Evolutionary conservation across 2,113 vertebrate genomes (phyloP), one percentile per base, ranked within the genome.

Genomic region (Aegotheles bennettii): DNA sequence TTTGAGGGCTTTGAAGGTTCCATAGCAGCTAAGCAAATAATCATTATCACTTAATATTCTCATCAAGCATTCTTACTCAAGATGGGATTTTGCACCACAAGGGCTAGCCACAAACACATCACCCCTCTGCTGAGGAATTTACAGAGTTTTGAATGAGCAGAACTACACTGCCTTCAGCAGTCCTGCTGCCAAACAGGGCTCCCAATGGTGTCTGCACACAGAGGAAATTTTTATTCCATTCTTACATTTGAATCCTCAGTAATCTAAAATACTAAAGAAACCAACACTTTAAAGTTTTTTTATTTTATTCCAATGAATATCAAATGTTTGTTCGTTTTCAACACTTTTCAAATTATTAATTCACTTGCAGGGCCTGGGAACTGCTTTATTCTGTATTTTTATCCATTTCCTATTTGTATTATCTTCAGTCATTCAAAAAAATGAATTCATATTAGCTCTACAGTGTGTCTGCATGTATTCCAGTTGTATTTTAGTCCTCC

Each of bases 401-500:
- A 88, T 92, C 86, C 80, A 77, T 89, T 78, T 76, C 73, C 80
- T 87, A 40, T 65, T 84, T 89, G 17, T 47, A 4, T 63, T 64
- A 13, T 75, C 59, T 57, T 36, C 71, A 33, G 48, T 21, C 61
- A 61, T 84, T 93, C 42, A 78, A 13, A 81, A 93, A 93, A 74
- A 20, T 60, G 47, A 86, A 36, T 48, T 36, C 38, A 14, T 38
- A 13, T 84, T 70, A 71, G 47, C 71, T 90, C 53, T 71, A 26
- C 60, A 33, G 23, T 20, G 33, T 89, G 86, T 54, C 73, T 89
- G 86, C 75, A 20, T 77, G 94, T 70, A 93, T 94, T 96, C 77
- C 89, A 79, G 82, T 89, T 97, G 95, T 94, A 95, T 95, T 97
- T 95, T 96, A 97, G 97, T 97, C 96, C 96, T 97, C 95, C 96